Base-by-base conservation (phyloP, 2,797 vertebrate species). In the Pantherophis alleghaniensis region DNA sequence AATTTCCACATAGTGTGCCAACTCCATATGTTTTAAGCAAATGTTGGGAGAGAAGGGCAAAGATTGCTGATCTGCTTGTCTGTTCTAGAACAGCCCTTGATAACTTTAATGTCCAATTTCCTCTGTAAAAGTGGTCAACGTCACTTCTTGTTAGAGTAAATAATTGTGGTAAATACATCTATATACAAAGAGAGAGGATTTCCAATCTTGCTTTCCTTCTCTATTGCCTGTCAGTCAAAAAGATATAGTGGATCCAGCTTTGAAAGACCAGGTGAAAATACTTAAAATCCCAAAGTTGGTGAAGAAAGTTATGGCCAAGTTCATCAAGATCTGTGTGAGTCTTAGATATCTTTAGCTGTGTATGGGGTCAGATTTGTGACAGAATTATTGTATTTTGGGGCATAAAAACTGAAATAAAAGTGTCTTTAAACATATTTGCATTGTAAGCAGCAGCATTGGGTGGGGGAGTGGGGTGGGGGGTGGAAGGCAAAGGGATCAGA, bases 241-340 rank as follows among this genome's bases (percentile, higher is more conserved):
- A 57, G 94, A 94, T 56, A 90, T 91, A 32, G 91, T 95, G 66
- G 93, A 94, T 55, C 92, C 86, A 55, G 6, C 24, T 20, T 3
- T 94, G 1, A 92, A 94, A 79, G 1, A 0, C 11, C 0, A 0
- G 0, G 69, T 94, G 74, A 90, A 7, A 22, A 0, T 0, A 5
- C 20, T 94, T 32, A 2, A 18, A 89, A 83, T 95, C 59, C 94
- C 95, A 83, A 87, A 74, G 4, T 6, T 28, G n/a, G 1, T 95
- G 26, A 95, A 92, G 86, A 22, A 63, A 28, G 42, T 92, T 79
- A 69, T 94, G 89, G 69, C 87, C 63, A 22, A n/a, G 91, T 88
- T 94, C 20, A 14, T 91, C 20, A 94, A 91, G 60, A 55, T 55
- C 32, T 87, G 1, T 12, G 91, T 94, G 79, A 95, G 95, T 94